phyloP scores from a whole-genome alignment of 2,113 vertebrate species.

The Chlorodrepanis virens region DNA sequence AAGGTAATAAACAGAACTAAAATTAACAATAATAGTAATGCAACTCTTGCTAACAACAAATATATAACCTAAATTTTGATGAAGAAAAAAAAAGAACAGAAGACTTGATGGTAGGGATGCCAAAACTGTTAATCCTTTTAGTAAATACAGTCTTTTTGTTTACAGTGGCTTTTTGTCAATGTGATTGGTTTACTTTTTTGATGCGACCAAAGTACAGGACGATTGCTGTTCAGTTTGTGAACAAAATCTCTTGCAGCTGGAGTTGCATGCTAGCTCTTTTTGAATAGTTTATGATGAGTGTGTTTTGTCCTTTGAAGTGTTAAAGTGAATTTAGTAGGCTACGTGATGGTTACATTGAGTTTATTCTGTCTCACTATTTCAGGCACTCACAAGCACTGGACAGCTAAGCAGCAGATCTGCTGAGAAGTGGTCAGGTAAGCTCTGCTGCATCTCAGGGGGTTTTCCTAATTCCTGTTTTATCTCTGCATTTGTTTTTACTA shows the following conservation, averaged over 20 bases:
- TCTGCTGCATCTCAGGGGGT: not conserved
- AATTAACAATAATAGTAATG: constrained; percentile 90
- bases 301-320: constrained; percentile 64
- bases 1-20: constrained; percentile 91
- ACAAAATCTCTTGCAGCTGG: constrained; percentile 70
- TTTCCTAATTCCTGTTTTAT: not conserved
- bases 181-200: constrained; percentile 99
- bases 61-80: constrained; percentile 84
- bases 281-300: constrained; percentile 58
- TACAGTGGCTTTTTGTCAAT: constrained; percentile 84
- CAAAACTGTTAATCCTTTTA: constrained; percentile 79
- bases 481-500: not conserved
- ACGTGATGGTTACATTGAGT: constrained; percentile 57
- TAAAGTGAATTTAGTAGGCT: constrained; percentile 27
- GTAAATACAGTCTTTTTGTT: constrained; percentile 80
- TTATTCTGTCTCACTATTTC: constrained; percentile 76
- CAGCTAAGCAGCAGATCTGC: constrained; percentile 52
- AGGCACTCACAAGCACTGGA: constrained; percentile 61
- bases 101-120: constrained; percentile 78
- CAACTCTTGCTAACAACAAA: constrained; percentile 87
- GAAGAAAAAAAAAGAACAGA: constrained; percentile 64
- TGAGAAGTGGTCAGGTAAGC: constrained; percentile 68
- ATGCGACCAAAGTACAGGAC: constrained; percentile 81
- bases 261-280: constrained; percentile 78
- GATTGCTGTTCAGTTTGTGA: constrained; percentile 69